These are phyloP conservation scores for Himalopsyche tibetana DNA, from an alignment of 2,888 invertebrate species.

Conservation along the genomic window DNA sequence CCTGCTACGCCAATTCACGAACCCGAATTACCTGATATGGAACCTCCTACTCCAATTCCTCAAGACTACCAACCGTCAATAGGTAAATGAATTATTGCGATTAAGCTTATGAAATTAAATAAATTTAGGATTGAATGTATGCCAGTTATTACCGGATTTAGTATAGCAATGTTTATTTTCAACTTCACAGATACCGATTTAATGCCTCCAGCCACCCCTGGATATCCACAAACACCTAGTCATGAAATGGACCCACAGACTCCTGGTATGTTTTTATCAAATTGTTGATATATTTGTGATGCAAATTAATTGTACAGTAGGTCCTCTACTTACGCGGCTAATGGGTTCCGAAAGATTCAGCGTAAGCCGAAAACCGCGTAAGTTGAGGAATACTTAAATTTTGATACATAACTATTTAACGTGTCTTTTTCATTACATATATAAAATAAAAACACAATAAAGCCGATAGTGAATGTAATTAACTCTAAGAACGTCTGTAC, in stretches of 20 bases:
- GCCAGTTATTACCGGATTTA: too few species aligned
- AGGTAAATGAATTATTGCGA: slow-evolving; percentile 69
- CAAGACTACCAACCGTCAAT: slow-evolving; percentile 76
- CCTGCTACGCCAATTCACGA: slow-evolving; percentile 73
- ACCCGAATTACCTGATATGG: slow-evolving; percentile 69
- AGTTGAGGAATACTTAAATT: too few species aligned
- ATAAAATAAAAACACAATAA: too few species aligned
- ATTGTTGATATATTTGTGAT: background rate
- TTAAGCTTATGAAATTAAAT: slow-evolving; percentile 41
- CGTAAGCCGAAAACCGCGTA: too few species aligned
- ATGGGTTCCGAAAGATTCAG: too few species aligned
- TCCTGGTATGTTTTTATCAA: slow-evolving; percentile 70
- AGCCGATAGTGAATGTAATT: too few species aligned
- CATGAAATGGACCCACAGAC: slow-evolving; percentile 71
- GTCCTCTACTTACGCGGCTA: too few species aligned
- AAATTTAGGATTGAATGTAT: too few species aligned
- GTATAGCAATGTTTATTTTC: background rate
- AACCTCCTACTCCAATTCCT: slow-evolving; percentile 76
- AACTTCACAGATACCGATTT: slow-evolving; percentile 60
- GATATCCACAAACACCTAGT: slow-evolving; percentile 69
- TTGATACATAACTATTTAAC: too few species aligned
- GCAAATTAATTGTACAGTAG: too few species aligned
- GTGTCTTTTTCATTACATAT: too few species aligned
- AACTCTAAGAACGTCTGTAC: too few species aligned
- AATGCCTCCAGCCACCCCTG: slow-evolving; percentile 67